These are phyloP conservation scores for Drosophila sucinea DNA, from an alignment of 1,140 invertebrate species.

Conservation along the genomic window DNA sequence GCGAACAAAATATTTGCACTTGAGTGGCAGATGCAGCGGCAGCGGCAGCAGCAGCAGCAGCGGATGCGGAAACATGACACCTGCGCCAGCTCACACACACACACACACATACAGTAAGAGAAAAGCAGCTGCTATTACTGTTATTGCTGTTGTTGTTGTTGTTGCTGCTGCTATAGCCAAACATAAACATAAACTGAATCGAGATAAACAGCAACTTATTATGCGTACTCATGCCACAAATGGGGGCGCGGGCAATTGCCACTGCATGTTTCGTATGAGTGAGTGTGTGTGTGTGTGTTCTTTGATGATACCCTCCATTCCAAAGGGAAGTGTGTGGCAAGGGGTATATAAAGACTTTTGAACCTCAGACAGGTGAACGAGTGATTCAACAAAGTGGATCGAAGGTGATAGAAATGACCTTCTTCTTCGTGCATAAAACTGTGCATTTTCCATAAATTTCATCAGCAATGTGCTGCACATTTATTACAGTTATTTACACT, in stretches of 20 bases:
- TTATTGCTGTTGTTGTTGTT: background rate
- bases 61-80: conserved; percentile 78
- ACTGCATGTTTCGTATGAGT: conserved; percentile 29
- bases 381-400: no score
- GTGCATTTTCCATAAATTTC: background rate
- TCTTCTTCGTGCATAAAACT: no score
- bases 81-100: conserved; percentile 54
- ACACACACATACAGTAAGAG: background rate
- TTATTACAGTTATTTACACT: conserved; percentile 4
- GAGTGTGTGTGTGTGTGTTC: conserved; percentile 41
- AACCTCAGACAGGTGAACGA: no score
- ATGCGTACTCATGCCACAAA: conserved; percentile 70
- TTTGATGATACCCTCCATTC: conserved; percentile 1
- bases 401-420: no score
- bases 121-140: conserved; percentile 8
- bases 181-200: conserved; percentile 62
- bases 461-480: background rate
- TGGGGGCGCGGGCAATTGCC: conserved; percentile 22
- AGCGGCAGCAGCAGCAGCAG: conserved; percentile 28
- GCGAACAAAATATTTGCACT: conserved; percentile 69
- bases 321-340: no score
- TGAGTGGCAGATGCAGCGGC: conserved; percentile 40
- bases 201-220: conserved; percentile 79
- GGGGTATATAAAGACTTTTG: background rate
- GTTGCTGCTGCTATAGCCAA: conserved; percentile 38